Conservation (phyloP, 2,113 vertebrate species). For the Sinocyclocheilus anshuiensis region DNA sequence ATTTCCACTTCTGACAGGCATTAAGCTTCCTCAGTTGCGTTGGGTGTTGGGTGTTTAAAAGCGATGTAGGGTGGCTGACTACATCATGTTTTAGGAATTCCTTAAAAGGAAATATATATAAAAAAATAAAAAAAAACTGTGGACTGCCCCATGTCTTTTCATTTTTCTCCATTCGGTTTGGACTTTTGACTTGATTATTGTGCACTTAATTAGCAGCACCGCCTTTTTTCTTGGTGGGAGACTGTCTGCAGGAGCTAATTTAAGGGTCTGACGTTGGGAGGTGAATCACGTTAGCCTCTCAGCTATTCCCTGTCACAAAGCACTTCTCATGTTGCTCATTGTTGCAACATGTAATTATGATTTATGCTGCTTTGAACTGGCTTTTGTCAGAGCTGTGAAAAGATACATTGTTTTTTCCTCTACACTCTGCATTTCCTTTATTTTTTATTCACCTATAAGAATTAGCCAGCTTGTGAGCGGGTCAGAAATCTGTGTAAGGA, state of each 20-base stretch:
- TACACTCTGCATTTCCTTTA: neutral
- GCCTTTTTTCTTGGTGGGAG: slow-evolving; percentile 48
- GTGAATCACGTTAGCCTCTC: slow-evolving; percentile 61
- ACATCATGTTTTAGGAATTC: neutral
- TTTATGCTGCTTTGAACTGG: slow-evolving; percentile 19
- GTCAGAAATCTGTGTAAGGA: neutral
- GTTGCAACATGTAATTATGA: slow-evolving; percentile 42
- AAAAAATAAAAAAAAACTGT: neutral
- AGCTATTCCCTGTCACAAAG: slow-evolving; percentile 63
- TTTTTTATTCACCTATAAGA: slow-evolving; percentile 7
- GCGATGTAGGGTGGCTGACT: neutral
- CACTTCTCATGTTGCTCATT: slow-evolving; percentile 33
- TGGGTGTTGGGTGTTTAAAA: neutral
- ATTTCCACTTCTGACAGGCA: slow-evolving; percentile 24
- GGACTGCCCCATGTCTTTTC: slow-evolving; percentile 4
- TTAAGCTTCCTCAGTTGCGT: neutral
- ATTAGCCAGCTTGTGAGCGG: neutral
- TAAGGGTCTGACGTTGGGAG: slow-evolving; percentile 53
- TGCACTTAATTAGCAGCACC: slow-evolving; percentile 53
- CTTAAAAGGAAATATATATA: neutral
- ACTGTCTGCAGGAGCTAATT: slow-evolving; percentile 61
- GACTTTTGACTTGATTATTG: slow-evolving; percentile 58
- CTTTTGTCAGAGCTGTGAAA: neutral
- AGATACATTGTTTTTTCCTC: neutral
- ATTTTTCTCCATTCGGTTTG: slow-evolving; percentile 25